A percentile compares a stretch with the other conserved stretches of the same genome.
These are phyloP conservation scores for Hydrocynus forskahlii DNA, from an alignment of 2,797 vertebrate species.

Conservation along the genomic window DNA sequence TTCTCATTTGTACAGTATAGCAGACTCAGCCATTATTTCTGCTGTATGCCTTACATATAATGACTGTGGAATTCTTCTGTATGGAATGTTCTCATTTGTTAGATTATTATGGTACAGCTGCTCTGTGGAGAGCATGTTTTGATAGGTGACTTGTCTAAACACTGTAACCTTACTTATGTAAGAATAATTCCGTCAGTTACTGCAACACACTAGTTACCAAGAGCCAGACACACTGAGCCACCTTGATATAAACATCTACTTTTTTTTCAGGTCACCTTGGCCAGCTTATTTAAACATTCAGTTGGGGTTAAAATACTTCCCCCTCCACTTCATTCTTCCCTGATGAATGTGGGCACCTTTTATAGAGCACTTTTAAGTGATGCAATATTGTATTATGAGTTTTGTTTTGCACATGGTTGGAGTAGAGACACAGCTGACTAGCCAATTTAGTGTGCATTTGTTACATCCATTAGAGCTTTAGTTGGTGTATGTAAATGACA, in stretches of 20 bases:
- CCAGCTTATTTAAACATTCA: slow-evolving; percentile 10
- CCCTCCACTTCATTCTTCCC: slow-evolving; percentile 27
- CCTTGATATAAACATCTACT: slow-evolving; percentile 1
- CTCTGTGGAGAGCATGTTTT: slow-evolving; percentile 24
- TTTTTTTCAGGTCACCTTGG: too few species aligned
- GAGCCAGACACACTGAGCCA: slow-evolving; percentile 11
- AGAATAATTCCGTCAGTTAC: not conserved
- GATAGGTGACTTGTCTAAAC: slow-evolving; percentile 35
- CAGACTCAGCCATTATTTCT: slow-evolving; percentile 38
- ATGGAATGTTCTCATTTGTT: slow-evolving; percentile 51
- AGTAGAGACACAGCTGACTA: slow-evolving; percentile 48
- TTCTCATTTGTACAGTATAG: slow-evolving; percentile 45
- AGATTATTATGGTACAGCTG: slow-evolving; percentile 15
- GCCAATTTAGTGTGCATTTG: slow-evolving; percentile 50
- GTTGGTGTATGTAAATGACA: slow-evolving; percentile 49
- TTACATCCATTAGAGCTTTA: slow-evolving; percentile 42
- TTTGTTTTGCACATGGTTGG: slow-evolving; percentile 74
- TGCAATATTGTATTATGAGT: slow-evolving; percentile 78
- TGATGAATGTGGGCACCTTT: slow-evolving; percentile 69
- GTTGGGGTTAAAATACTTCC: slow-evolving; percentile 19
- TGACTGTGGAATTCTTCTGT: slow-evolving; percentile 36
- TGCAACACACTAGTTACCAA: slow-evolving; percentile 7
- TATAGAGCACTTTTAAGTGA: slow-evolving; percentile 84
- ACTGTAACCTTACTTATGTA: slow-evolving; percentile 37
- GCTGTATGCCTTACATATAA: slow-evolving; percentile 55